These are phyloP conservation scores for Cephus sareptanus DNA, from an alignment of 2,888 invertebrate species.

Conservation along the genomic window DNA sequence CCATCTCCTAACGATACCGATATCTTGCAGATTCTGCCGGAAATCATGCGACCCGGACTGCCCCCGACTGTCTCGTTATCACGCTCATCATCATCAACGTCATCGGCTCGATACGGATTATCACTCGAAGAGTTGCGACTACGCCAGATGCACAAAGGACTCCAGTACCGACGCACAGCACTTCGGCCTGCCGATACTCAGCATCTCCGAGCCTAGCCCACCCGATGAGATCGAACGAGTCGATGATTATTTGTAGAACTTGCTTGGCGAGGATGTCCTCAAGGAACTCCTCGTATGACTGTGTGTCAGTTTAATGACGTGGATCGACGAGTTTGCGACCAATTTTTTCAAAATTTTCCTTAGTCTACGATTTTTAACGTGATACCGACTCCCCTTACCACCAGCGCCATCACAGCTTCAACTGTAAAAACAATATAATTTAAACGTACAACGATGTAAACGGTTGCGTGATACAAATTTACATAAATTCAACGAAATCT, in stretches of 20 bases:
- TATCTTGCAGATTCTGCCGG: constrained; percentile 46
- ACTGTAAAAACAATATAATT: too few species aligned
- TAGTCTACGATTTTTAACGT: too few species aligned
- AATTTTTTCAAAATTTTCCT: too few species aligned
- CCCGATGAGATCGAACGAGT: constrained; percentile 76
- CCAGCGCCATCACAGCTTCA: too few species aligned
- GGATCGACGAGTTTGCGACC: not conserved
- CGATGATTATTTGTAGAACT: constrained; percentile 73
- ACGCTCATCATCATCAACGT: constrained; percentile 65
- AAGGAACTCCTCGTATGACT: constrained; percentile 61
- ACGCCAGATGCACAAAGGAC: constrained; percentile 45
- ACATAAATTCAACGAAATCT: too few species aligned
- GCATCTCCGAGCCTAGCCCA: constrained; percentile 83
- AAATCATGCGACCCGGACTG: constrained; percentile 53
- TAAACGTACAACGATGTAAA: too few species aligned
- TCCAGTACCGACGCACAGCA: constrained; percentile 67
- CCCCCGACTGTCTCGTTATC: constrained; percentile 29
- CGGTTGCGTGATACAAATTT: too few species aligned
- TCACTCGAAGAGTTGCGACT: constrained; percentile 69
- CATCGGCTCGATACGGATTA: constrained; percentile 67
- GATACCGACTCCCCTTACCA: too few species aligned
- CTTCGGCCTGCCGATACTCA: constrained; percentile 80
- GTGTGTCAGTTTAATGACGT: not conserved
- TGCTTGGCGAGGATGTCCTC: constrained; percentile 62
- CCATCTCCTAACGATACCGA: too few species aligned